Evolutionary conservation across 2,113 vertebrate species (phyloP).

Genomic region (Otolemur garnettii): DNA sequence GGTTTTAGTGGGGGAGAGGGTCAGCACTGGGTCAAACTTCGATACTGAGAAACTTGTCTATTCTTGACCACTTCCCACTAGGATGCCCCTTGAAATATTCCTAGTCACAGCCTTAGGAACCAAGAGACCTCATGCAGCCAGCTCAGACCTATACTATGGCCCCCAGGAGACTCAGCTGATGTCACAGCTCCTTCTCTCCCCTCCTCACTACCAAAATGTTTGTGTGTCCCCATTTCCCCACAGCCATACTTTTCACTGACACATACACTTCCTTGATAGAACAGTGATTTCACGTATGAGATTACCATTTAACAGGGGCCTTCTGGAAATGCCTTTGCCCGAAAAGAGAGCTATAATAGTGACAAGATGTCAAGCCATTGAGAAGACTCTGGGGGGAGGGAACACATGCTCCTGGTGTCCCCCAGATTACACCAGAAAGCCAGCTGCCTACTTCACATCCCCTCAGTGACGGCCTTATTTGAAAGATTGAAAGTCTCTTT

Average conservation of each 20-base stretch:
- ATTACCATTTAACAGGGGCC: slow-evolving; percentile 27
- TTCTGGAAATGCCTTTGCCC: slow-evolving; percentile 39
- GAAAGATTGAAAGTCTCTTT: slow-evolving; percentile 82
- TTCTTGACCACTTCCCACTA: background rate
- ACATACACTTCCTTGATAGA: background rate
- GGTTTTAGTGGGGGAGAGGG: background rate
- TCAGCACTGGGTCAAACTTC: background rate
- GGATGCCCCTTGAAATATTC: background rate
- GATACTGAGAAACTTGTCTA: background rate
- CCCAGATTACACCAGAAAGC: background rate
- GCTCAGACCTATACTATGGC: background rate
- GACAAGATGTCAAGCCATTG: background rate
- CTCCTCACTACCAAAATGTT: background rate
- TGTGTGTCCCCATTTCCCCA: background rate
- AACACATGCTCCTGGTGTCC: background rate
- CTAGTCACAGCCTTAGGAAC: background rate
- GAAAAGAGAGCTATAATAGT: background rate
- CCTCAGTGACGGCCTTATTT: slow-evolving; percentile 58
- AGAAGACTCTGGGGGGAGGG: background rate
- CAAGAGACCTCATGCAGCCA: background rate
- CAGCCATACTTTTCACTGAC: background rate
- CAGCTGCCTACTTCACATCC: background rate
- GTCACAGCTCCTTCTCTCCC: background rate
- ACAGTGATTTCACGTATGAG: background rate
- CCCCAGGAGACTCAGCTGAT: background rate